phyloP scores from a whole-genome alignment of 2,888 invertebrate species.

The Caenorhabditis uteleia region DNA sequence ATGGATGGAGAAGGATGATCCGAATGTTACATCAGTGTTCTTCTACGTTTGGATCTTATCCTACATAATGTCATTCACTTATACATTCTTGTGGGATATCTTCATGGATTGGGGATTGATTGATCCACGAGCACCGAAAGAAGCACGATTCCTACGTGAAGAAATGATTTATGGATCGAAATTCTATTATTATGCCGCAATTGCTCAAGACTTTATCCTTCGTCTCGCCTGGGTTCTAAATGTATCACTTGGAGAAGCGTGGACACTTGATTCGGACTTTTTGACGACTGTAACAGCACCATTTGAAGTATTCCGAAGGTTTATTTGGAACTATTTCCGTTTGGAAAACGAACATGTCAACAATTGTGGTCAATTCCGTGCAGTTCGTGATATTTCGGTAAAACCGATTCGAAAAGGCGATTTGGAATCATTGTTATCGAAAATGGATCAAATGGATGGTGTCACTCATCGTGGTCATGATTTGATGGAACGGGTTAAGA shows the following conservation, averaged over 20 bases:
- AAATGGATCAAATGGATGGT: conserved; percentile 67
- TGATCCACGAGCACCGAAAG: conserved; percentile 85
- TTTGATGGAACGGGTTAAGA: conserved; percentile 66
- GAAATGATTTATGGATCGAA: conserved; percentile 69
- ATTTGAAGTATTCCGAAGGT: conserved; percentile 75
- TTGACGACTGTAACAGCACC: conserved; percentile 66
- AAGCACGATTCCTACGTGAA: conserved; percentile 77
- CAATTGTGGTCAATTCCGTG: conserved; percentile 95
- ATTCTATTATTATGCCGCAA: conserved; percentile 90
- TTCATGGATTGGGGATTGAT: conserved; percentile 89
- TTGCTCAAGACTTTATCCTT: conserved; percentile 89
- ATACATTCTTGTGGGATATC: conserved; percentile 96
- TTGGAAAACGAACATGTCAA: conserved; percentile 98
- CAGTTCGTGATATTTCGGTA: conserved; percentile 94
- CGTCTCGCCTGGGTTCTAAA: conserved; percentile 92
- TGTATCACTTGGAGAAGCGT: conserved; percentile 75
- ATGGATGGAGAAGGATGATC: conserved; percentile 77
- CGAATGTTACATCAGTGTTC: conserved; percentile 60
- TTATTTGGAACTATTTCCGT: conserved; percentile 99
- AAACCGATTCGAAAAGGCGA: conserved; percentile 80
- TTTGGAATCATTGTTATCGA: conserved; percentile 60
- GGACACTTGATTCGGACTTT: conserved; percentile 67
- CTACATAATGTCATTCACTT: conserved; percentile 80
- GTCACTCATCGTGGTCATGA: conserved; percentile 68
- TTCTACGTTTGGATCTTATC: conserved; percentile 81